Conservation (phyloP, 2,888 invertebrate genomes). For the Steinernema scapterisci region DNA sequence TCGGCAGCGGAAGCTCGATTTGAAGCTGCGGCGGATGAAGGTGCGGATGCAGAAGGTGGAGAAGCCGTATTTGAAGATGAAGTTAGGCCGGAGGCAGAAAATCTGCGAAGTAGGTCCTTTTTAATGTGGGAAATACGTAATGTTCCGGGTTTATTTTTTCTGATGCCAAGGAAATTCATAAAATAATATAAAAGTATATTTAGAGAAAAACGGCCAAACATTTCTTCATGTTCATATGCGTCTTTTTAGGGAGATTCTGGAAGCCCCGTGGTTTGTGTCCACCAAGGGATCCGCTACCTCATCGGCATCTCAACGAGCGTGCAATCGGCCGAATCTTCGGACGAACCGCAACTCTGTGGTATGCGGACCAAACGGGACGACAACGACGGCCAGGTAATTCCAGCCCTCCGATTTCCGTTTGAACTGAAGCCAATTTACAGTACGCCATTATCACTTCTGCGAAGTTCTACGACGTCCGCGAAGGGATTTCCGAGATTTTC, state of each 20-base stretch:
- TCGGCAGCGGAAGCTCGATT: background rate
- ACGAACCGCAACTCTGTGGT: background rate
- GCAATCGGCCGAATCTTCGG: slow-evolving; percentile 1
- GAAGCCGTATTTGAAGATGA: background rate
- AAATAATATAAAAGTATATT: no score
- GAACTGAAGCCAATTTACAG: background rate
- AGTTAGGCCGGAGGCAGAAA: background rate
- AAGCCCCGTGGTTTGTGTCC: slow-evolving; percentile 12
- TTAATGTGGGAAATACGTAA: background rate
- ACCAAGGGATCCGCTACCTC: background rate
- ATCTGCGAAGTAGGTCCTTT: background rate
- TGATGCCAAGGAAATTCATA: no score
- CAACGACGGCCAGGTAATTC: background rate
- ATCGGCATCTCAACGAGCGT: slow-evolving; percentile 7
- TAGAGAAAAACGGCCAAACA: no score
- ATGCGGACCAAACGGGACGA: background rate
- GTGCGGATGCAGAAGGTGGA: background rate
- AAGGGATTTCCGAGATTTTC: slow-evolving; percentile 5
- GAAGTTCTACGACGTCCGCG: slow-evolving; percentile 8
- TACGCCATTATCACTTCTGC: slow-evolving; percentile 5
- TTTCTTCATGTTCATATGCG: no score
- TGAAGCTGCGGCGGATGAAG: background rate
- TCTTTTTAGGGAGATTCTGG: background rate
- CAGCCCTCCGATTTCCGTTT: background rate
- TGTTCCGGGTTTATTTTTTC: no score